Evolutionary conservation across 2,797 vertebrate species (phyloP).

Genomic region (Antrozous pallidus): DNA sequence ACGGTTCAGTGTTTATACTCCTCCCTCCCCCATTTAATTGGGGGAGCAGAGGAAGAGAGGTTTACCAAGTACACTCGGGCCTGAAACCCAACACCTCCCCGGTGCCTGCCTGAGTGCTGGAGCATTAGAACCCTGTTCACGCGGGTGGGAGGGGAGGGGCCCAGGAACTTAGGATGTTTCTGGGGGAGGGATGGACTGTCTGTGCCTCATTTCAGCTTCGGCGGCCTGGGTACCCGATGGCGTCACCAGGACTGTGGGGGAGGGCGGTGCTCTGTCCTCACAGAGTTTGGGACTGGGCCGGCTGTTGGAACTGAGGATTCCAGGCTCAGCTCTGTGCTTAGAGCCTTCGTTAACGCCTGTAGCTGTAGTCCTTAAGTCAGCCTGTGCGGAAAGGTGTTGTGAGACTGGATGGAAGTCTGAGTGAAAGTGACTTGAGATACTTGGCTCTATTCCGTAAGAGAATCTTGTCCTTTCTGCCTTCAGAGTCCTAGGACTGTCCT

Average conservation of each 20-base stretch:
- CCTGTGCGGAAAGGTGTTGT: not conserved
- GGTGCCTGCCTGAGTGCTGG: not conserved
- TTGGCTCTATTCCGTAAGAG: not conserved
- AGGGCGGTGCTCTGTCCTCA: not conserved
- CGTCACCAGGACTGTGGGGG: not conserved
- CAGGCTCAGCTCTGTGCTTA: not conserved
- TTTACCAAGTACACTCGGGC: not conserved
- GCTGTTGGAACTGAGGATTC: not conserved
- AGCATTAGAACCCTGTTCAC: not conserved
- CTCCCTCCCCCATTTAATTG: not conserved
- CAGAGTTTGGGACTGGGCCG: not conserved
- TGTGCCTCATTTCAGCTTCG: not conserved
- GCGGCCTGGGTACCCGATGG: not conserved
- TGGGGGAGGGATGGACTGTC: accelerated
- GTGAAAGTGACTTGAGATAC: not conserved
- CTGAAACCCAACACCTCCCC: not conserved
- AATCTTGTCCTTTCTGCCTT: not conserved
- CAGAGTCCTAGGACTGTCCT: not conserved
- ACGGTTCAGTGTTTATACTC: slow-evolving; percentile 22
- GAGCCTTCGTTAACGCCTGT: not conserved
- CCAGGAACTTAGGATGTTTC: not conserved
- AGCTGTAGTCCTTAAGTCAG: not conserved
- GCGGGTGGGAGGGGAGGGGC: not conserved
- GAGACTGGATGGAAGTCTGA: not conserved
- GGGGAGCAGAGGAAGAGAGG: not conserved